Evolutionary conservation across 2,797 vertebrate genomes (phyloP).

Genomic region (Gymnopithys bicolor): DNA sequence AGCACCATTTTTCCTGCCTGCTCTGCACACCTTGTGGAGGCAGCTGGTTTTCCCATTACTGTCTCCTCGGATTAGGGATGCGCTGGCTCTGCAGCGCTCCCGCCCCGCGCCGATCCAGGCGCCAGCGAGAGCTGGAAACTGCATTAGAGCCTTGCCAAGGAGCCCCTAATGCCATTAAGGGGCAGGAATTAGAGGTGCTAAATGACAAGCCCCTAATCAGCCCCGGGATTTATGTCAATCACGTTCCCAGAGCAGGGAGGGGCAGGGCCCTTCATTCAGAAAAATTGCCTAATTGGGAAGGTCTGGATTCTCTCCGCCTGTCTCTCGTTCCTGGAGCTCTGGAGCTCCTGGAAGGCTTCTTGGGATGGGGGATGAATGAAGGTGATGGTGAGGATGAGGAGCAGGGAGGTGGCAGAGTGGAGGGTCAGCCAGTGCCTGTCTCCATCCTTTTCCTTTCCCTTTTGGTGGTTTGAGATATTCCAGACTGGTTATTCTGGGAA

Average conservation of each 20-base stretch:
- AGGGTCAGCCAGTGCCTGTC: fast-evolving
- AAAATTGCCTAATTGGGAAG: constrained; percentile 1
- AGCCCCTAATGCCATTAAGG: constrained; percentile 51
- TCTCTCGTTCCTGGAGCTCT: neutral
- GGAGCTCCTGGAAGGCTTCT: neutral
- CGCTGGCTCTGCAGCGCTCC: neutral
- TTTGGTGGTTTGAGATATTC: fast-evolving
- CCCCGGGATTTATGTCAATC: constrained; percentile 4
- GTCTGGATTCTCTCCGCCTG: constrained; percentile 28
- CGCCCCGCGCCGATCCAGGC: neutral
- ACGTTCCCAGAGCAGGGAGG: neutral
- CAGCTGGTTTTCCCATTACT: neutral
- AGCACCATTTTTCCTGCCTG: fast-evolving
- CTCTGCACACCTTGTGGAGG: neutral
- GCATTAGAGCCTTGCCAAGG: constrained; percentile 28
- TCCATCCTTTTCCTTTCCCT: neutral
- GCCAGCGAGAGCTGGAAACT: constrained; percentile 53
- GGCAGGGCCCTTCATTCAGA: neutral
- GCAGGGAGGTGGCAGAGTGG: neutral
- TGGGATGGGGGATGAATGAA: fast-evolving
- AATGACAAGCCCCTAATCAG: constrained; percentile 48
- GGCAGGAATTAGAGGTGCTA: constrained; percentile 46
- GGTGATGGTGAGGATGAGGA: neutral
- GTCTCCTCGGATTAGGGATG: constrained; percentile 49
- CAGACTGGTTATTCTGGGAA: neutral